Base-by-base conservation (phyloP, 2,888 invertebrate genomes). In the Thyatira batis region DNA sequence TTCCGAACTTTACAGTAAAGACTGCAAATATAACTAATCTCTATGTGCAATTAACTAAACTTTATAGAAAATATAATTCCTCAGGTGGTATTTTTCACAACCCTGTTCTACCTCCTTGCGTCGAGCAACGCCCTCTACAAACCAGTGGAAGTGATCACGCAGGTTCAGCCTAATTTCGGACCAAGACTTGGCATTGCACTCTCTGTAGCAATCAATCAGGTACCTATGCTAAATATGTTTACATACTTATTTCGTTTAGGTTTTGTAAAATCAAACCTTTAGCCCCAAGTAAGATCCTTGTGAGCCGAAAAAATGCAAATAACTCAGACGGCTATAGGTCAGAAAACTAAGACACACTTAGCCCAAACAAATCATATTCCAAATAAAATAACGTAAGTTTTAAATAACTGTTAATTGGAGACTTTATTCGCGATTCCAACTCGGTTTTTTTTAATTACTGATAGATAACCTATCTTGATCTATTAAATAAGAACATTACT, bases 11-110 rank as follows among this genome's bases (percentile, higher is more conserved):
- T n/a, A n/a, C n/a, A n/a, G n/a, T n/a, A n/a, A n/a, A n/a, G n/a
- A n/a, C n/a, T n/a, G n/a, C n/a, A n/a, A n/a, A n/a, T n/a, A n/a
- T n/a, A n/a, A 49, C 27, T 45, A 25, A 39, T 20, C 6, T 21
- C 43, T 56, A 30, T 30, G 8, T 8, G 10, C 3, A 1, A 1
- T 10, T 30, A 30, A 11, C 11, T 30, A 10, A 11, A 30, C 30
- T 30, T 11, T 10, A 10, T 10, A 10, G 8, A 30, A 30, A 30
- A 30, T 45, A 11, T 33, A 13, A 0, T 45, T 23, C n/a, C 23
- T 3, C 80, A 98, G 98, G 95, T 99, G 61, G 98, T 99, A 20
- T 99, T 99, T 89, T 95, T 99, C 78, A 99, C 99, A 2, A 97
- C 99, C 0, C 92, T 99, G 6, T 99, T 99, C 90, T 99, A 99